Conservation (phyloP, 2,797 vertebrate species). For the Borostomias antarcticus region DNA sequence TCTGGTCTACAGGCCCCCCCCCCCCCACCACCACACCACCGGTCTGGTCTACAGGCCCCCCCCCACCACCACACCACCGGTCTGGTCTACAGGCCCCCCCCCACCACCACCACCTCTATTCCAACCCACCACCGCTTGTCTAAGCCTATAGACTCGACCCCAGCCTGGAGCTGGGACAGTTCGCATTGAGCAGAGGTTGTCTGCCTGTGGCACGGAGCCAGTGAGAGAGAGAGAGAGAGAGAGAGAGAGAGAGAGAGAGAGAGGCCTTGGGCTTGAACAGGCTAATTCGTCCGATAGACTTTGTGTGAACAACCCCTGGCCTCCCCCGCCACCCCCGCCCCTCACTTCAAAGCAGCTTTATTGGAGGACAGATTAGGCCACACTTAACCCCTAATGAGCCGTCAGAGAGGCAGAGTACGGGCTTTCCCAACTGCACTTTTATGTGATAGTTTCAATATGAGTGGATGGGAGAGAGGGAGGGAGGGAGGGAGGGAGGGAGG, state of each 20-base stretch:
- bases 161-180: constrained; percentile 52
- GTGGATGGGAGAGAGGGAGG: not conserved
- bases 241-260: too few relatives aligned
- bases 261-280: constrained; percentile 64
- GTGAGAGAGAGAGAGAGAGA: too few relatives aligned
- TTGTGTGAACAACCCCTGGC: constrained; percentile 69
- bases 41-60: not conserved
- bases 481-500: not conserved
- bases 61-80: not conserved
- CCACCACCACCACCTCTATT: not conserved
- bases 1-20: not conserved
- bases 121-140: not conserved
- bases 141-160: too few relatives aligned
- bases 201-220: constrained; percentile 12
- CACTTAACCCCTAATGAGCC: constrained; percentile 83
- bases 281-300: constrained; percentile 81
- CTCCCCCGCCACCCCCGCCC: constrained; percentile 61
- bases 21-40: not conserved
- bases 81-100: too few relatives aligned
- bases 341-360: constrained; percentile 91
- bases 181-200: constrained; percentile 56
- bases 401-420: constrained; percentile 55
- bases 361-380: constrained; percentile 86
- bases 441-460: constrained; percentile 76
- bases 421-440: constrained; percentile 56